Evolutionary conservation across 2,113 vertebrate genomes (phyloP), one percentile per base, ranked within the genome.

Genomic region (Eptatretus burgeri): DNA sequence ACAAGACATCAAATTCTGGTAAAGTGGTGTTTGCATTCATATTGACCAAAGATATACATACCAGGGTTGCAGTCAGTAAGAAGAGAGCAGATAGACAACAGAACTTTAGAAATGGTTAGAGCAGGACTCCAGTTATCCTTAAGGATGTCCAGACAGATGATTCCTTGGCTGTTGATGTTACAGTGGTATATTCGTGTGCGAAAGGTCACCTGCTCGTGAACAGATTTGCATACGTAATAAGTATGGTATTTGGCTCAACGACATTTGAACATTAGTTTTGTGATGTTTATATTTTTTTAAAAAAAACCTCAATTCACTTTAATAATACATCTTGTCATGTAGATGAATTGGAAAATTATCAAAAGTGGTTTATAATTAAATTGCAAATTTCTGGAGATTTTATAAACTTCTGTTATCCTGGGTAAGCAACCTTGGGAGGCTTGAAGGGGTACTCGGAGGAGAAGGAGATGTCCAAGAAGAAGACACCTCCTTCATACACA

Each of bases 361-460:
- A 16, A 2, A 17, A 11, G 62, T 62, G 51, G 66, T 17, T 63
- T 63, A 63, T 64, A 65, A 67, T 65, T 67, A 67, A 67, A 63
- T 51, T 41, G 64, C 64, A 67, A 67, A 16, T 11, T 27, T 49
- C 50, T 51, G 19, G 49, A 19, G 13, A 14, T 50, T 53, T 20
- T 52, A 51, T 63, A 19, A 17, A 27, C 51, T 41, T 65, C 62
- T 63, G 27, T 7, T 11, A 60, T 20, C n/a, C 56, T 60, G 53
- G 10, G 56, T 49, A 27, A 14, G 51, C 78, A 75, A 93, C 86
- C 86, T 94, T 94, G 74, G 87, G 86, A 71, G 85, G 87, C 71
- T 94, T 93, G 77, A 94, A 94, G 72, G 86, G 86, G 77, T 93
- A 89, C 77, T 93, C 86, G 66, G 87, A 84, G 66, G 87, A 88